Evolutionary conservation across 1,140 invertebrate species (phyloP).

Genomic region (Pemphigus obesinymphae): DNA sequence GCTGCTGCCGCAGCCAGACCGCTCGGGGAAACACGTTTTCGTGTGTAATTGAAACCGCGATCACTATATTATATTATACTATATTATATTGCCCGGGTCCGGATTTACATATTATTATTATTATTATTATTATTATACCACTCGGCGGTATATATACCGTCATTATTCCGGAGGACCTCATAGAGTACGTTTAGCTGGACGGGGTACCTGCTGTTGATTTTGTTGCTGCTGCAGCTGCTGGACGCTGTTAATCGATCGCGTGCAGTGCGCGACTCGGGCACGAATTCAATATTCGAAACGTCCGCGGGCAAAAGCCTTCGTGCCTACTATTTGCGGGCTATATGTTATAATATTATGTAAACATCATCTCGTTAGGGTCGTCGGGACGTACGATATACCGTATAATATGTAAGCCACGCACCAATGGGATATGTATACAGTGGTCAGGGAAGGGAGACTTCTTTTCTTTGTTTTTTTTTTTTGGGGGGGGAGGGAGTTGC

Average conservation of each 20-base stretch:
- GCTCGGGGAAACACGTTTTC: background rate
- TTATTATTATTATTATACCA: no score
- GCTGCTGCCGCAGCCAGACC: background rate
- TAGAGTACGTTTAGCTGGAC: no score
- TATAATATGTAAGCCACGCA: no score
- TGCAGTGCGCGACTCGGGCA: background rate
- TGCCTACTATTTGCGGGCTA: background rate
- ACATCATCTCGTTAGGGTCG: background rate
- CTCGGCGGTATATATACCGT: background rate
- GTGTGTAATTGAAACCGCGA: background rate
- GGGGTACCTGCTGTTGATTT: no score
- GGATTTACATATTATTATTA: background rate
- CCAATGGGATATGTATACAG: no score
- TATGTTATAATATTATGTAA: no score
- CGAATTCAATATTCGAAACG: background rate
- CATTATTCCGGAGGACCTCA: background rate
- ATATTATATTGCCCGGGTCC: background rate
- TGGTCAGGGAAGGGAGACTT: no score
- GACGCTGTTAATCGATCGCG: background rate
- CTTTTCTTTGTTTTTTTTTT: no score
- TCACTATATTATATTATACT: no score
- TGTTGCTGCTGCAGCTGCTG: no score
- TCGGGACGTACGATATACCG: background rate
- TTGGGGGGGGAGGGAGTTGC: no score
- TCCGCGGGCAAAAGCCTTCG: background rate